phyloP scores from a whole-genome alignment of 2,888 invertebrate genomes.

The Hydriomena furcata region DNA sequence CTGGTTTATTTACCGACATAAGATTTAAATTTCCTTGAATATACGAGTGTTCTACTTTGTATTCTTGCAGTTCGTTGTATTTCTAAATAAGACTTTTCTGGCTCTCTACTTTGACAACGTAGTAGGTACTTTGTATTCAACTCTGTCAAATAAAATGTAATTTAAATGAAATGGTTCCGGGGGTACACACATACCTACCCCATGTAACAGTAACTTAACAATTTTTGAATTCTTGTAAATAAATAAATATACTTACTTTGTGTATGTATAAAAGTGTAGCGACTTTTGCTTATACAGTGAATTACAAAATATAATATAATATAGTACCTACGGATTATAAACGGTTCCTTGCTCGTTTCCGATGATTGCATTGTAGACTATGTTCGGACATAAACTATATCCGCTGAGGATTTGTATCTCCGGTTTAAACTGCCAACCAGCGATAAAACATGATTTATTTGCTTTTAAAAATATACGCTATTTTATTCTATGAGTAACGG shows the following conservation, averaged over 20 bases:
- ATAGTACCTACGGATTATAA: conserved; percentile 15
- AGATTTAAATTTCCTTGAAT: conserved; percentile 6
- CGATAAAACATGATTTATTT: conserved; percentile 29
- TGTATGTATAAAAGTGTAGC: too few relatives aligned
- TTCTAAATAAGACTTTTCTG: neutral
- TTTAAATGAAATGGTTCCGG: too few relatives aligned
- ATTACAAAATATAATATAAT: too few relatives aligned
- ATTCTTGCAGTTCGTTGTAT: neutral
- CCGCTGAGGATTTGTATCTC: conserved; percentile 29
- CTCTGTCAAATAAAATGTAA: too few relatives aligned
- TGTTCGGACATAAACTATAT: conserved; percentile 25
- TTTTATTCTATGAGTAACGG: neutral
- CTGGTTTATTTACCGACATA: neutral
- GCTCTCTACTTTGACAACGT: too few relatives aligned
- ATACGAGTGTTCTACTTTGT: too few relatives aligned
- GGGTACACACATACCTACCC: too few relatives aligned
- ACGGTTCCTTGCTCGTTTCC: conserved; percentile 22
- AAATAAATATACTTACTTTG: too few relatives aligned
- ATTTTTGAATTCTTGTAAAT: too few relatives aligned
- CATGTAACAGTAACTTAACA: too few relatives aligned
- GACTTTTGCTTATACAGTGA: too few relatives aligned
- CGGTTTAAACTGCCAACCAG: conserved; percentile 16
- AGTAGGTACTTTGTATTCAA: too few relatives aligned
- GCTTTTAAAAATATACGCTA: conserved; percentile 17
- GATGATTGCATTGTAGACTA: conserved; percentile 35